A percentile compares a stretch with the other conserved stretches of the same genome.
phyloP scores from a whole-genome alignment of 2,888 invertebrate species.

The Agrochola litura region DNA sequence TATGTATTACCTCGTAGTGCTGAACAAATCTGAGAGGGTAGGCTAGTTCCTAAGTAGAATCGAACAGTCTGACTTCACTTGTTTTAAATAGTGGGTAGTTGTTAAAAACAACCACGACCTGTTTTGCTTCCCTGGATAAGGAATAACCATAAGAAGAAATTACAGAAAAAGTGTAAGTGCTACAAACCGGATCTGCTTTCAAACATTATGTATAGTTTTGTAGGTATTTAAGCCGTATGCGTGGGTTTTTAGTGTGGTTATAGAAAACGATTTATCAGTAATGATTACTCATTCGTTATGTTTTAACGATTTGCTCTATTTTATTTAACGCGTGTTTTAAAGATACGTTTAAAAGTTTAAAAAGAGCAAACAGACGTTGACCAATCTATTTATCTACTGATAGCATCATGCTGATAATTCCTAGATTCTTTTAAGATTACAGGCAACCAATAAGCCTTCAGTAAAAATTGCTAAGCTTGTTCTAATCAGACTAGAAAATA shows the following conservation, averaged over 20 bases:
- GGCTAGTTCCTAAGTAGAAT: background rate
- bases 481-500: conserved; percentile 37
- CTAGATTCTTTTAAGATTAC: conserved; percentile 33
- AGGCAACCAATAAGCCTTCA: conserved; percentile 3
- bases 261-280: conserved; percentile 30
- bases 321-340: conserved; percentile 3
- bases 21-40: background rate
- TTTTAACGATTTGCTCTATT: conserved; percentile 26
- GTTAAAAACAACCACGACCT: background rate
- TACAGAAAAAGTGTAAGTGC: background rate
- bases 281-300: conserved; percentile 27
- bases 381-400: conserved; percentile 43
- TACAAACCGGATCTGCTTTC: conserved; percentile 32
- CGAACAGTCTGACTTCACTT: background rate
- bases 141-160: background rate
- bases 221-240: background rate
- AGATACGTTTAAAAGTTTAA: background rate
- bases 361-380: conserved; percentile 24
- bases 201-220: background rate
- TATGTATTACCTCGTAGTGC: background rate
- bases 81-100: background rate
- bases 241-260: conserved; percentile 39
- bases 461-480: conserved; percentile 1
- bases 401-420: conserved; percentile 37
- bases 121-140: background rate